phyloP scores from a whole-genome alignment of 2,797 vertebrate genomes.

The Phaenicophaeus curvirostris region DNA sequence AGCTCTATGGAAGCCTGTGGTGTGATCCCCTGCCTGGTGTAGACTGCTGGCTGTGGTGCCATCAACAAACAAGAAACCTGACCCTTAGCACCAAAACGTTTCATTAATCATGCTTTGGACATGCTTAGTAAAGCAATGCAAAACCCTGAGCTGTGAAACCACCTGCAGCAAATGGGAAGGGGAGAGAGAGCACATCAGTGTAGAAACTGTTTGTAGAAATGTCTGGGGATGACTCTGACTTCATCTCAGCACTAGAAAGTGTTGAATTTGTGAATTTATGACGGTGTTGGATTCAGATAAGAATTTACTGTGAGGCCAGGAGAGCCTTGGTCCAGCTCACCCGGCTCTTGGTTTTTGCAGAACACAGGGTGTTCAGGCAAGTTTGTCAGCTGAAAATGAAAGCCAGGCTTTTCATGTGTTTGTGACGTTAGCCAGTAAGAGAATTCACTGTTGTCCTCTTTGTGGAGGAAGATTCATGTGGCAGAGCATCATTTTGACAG shows the following conservation, averaged over 20 bases:
- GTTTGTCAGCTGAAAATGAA: background rate
- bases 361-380: background rate
- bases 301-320: rapidly evolving
- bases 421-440: background rate
- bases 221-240: background rate
- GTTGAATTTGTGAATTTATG: background rate
- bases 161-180: background rate
- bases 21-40: background rate
- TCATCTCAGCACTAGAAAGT: background rate
- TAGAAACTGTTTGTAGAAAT: background rate
- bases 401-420: background rate
- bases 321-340: background rate
- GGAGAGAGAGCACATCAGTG: background rate
- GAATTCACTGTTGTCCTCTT: background rate
- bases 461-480: rapidly evolving
- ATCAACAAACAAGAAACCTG: slow-evolving; percentile 2
- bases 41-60: background rate
- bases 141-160: background rate
- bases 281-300: rapidly evolving
- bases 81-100: slow-evolving; percentile 37
- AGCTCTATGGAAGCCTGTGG: background rate
- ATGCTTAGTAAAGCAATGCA: background rate
- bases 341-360: background rate
- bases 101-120: slow-evolving; percentile 7
- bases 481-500: background rate